A percentile compares a stretch with the other conserved stretches of the same genome.
phyloP scores from a whole-genome alignment of 2,113 vertebrate species.

The Thinocorus orbignyianus region DNA sequence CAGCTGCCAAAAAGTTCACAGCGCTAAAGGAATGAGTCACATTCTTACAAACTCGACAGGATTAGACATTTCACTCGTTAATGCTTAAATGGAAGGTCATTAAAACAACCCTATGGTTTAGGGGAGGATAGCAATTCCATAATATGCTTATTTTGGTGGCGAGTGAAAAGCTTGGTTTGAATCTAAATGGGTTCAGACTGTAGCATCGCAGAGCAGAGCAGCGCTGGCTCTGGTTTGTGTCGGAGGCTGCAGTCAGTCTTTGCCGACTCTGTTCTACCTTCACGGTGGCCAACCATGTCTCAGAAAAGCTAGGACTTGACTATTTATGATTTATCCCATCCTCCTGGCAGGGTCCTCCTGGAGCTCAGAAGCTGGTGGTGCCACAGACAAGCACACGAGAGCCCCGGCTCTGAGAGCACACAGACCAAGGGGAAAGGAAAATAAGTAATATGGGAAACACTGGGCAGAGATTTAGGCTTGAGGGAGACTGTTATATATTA shows the following conservation, averaged over 20 bases:
- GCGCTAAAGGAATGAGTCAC: slow-evolving; percentile 5
- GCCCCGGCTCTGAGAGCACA: neutral
- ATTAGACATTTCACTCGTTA: slow-evolving; percentile 59
- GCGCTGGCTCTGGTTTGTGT: neutral
- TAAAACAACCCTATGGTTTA: slow-evolving; percentile 45
- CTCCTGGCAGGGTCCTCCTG: neutral
- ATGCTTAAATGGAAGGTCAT: slow-evolving; percentile 46
- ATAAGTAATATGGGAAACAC: neutral
- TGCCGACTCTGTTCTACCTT: neutral
- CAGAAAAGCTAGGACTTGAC: neutral
- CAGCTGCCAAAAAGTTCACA: slow-evolving; percentile 27
- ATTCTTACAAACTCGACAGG: slow-evolving; percentile 30
- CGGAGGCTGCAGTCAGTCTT: neutral
- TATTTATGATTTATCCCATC: neutral
- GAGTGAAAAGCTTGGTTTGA: neutral
- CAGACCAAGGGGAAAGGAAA: accelerated
- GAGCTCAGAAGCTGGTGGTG: neutral
- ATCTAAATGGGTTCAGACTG: neutral
- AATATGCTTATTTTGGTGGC: slow-evolving; percentile 44
- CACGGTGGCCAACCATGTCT: neutral
- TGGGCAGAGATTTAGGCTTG: neutral
- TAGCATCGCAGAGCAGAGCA: neutral
- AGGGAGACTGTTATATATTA: neutral
- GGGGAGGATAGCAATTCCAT: slow-evolving; percentile 2
- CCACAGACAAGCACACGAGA: neutral